phyloP scores from a whole-genome alignment of 2,113 vertebrate species.

The Gadus macrocephalus region DNA sequence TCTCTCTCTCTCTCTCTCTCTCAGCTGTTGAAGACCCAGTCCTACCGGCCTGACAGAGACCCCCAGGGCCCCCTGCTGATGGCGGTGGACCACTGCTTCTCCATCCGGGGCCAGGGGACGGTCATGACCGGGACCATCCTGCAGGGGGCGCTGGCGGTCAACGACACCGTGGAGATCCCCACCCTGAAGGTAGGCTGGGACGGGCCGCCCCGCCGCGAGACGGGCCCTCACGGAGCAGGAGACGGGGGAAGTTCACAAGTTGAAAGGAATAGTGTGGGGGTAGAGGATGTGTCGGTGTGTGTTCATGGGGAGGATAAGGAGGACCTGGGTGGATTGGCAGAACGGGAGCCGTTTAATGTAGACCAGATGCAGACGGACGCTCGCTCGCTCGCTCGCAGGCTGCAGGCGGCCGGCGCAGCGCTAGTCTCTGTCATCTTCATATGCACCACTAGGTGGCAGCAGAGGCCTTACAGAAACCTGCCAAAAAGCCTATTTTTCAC shows the following conservation, averaged over 20 bases:
- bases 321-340: constrained; percentile 49
- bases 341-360: constrained; percentile 75
- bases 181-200: constrained; percentile 81
- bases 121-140: constrained; percentile 98
- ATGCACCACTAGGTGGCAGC: constrained; percentile 63
- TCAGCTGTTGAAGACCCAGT: constrained; percentile 88
- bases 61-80: constrained; percentile 87
- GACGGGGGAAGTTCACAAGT: constrained; percentile 66
- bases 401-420: constrained; percentile 18
- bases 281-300: constrained; percentile 69
- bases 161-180: constrained; percentile 94
- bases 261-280: constrained; percentile 55
- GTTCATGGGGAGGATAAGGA: constrained; percentile 31
- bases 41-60: constrained; percentile 86
- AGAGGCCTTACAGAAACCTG: constrained; percentile 39
- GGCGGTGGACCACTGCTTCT: constrained; percentile 98
- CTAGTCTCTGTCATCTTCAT: constrained; percentile 22
- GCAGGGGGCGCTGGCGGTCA: constrained; percentile 86
- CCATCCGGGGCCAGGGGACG: constrained; percentile 94
- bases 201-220: not conserved
- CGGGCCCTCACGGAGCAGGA: constrained; percentile 3
- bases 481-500: not conserved
- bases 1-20: not conserved
- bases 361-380: constrained; percentile 73
- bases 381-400: not conserved